phyloP scores from a whole-genome alignment of 1,140 invertebrate genomes.

The Nylanderia fulva region DNA sequence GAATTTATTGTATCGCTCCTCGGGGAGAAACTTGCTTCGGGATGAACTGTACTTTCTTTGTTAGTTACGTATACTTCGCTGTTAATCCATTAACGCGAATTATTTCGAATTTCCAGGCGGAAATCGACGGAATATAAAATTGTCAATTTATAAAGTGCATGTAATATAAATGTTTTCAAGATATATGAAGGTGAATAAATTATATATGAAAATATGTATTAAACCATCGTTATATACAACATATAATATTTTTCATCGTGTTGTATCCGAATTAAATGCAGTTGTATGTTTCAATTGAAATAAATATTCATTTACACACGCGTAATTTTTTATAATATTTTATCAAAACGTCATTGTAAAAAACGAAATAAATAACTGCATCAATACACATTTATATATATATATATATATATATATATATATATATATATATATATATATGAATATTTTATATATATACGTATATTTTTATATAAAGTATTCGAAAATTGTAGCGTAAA shows the following conservation, averaged over 20 bases:
- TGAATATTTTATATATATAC: too few species aligned
- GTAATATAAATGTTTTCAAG: neutral
- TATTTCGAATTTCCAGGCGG: neutral
- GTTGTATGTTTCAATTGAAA: neutral
- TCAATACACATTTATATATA: neutral
- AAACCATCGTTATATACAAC: too few species aligned
- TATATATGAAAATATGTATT: neutral
- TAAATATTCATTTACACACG: neutral
- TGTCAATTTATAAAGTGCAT: neutral
- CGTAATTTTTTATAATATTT: neutral
- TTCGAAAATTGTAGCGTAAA: neutral
- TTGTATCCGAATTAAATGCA: neutral
- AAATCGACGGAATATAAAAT: neutral
- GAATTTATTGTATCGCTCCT: slow-evolving; percentile 49
- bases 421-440: too few species aligned
- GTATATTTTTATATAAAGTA: neutral
- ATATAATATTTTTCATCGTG: neutral
- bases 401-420: too few species aligned
- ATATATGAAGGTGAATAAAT: too few species aligned
- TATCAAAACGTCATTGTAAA: neutral
- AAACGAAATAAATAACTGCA: neutral
- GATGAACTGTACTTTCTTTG: slow-evolving; percentile 42
- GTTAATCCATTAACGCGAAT: slow-evolving; percentile 19
- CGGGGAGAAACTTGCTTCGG: neutral
- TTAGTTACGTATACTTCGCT: slow-evolving; percentile 43